A percentile compares a stretch with the other conserved stretches of the same genome.
Conservation (phyloP, 2,797 vertebrate species). For the Acanthiza pusilla region DNA sequence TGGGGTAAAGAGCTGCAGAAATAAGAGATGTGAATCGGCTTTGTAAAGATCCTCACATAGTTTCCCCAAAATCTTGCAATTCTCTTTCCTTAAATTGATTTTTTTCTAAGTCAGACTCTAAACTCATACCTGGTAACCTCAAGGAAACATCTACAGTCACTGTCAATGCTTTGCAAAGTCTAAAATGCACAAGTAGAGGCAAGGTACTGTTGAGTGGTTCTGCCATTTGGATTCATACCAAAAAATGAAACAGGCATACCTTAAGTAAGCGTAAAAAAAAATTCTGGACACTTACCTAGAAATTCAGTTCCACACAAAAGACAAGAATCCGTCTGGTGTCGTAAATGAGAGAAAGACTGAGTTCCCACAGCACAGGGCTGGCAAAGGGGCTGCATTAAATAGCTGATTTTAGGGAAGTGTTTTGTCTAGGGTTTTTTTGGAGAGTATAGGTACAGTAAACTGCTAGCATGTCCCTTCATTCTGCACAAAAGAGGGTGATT, state of each 20-base stretch:
- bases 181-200: background rate
- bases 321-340: background rate
- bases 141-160: background rate
- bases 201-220: background rate
- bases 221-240: background rate
- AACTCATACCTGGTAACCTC: background rate
- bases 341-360: constrained; percentile 28
- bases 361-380: constrained; percentile 46
- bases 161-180: background rate
- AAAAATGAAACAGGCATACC: background rate
- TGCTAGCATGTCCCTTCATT: constrained; percentile 15
- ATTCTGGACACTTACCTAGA: constrained; percentile 66
- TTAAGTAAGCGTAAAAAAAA: background rate
- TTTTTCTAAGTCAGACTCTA: background rate
- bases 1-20: background rate
- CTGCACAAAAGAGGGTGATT: background rate
- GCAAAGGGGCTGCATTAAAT: constrained; percentile 69
- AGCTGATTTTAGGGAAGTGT: constrained; percentile 79
- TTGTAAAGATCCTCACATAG: background rate
- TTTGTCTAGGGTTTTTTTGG: constrained; percentile 72
- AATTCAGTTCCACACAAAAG: background rate
- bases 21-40: background rate
- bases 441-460: constrained; percentile 59
- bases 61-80: background rate
- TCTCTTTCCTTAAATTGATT: background rate